phyloP scores from a whole-genome alignment of 2,888 invertebrate species.

The Noctua comes region DNA sequence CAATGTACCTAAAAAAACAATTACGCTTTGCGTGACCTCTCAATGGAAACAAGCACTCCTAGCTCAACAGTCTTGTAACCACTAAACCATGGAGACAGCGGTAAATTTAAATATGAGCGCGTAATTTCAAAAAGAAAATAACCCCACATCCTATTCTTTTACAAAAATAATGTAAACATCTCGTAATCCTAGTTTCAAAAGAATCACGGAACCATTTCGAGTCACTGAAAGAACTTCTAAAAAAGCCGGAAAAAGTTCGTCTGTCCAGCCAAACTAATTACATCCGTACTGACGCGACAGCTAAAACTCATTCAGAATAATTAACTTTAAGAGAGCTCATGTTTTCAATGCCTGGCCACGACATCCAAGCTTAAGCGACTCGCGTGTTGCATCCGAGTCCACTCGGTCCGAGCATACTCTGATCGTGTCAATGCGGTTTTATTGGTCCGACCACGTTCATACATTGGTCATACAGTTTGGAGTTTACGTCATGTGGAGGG shows the following conservation, averaged over 20 bases:
- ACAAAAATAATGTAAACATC: conserved; percentile 4
- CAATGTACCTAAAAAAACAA: no score
- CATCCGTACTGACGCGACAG: conserved; percentile 67
- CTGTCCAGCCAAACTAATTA: conserved; percentile 72
- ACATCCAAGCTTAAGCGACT: background rate
- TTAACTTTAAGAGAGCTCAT: conserved; percentile 60
- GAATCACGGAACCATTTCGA: conserved; percentile 66
- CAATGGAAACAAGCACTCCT: background rate
- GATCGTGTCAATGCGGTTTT: no score
- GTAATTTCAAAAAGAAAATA: background rate
- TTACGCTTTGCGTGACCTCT: no score
- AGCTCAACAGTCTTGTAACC: no score
- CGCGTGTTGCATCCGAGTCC: no score
- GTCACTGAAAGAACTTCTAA: conserved; percentile 66
- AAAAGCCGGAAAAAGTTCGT: conserved; percentile 67
- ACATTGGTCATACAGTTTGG: no score
- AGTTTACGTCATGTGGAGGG: no score
- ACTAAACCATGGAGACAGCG: background rate
- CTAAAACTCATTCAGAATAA: conserved; percentile 69
- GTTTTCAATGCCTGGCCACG: conserved; percentile 14
- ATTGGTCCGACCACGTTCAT: no score
- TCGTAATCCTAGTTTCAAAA: conserved; percentile 31
- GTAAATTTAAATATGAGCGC: background rate
- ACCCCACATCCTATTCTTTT: background rate
- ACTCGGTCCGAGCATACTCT: no score